Percentiles rank a stretch among this genome's conserved stretches.
Conservation (phyloP, 37 sponge, comb jelly and placozoan species). For the Aplysina aerophoba region DNA sequence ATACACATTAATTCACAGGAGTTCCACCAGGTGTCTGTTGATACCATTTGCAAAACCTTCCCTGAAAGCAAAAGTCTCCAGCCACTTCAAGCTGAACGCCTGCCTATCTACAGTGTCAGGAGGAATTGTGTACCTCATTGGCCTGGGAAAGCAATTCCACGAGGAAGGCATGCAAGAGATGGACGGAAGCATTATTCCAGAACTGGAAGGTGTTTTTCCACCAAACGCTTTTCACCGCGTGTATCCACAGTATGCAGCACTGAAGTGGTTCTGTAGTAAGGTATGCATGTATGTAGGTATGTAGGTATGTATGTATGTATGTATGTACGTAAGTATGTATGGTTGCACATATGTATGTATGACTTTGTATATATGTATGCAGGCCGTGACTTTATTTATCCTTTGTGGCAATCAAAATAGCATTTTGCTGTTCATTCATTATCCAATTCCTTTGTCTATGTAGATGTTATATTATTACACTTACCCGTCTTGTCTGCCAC, state of each 20-base stretch:
- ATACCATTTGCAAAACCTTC: slow-evolving; percentile 26
- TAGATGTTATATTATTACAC: background rate
- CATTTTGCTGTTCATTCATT: background rate
- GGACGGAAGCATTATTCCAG: slow-evolving; percentile 8
- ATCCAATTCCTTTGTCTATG: background rate
- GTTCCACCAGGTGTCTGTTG: slow-evolving; percentile 15
- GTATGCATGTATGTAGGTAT: background rate
- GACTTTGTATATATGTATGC: no score
- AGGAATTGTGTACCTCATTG: background rate
- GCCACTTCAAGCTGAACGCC: no score
- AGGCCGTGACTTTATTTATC: no score
- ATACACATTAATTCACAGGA: slow-evolving; percentile 3
- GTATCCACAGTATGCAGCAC: slow-evolving; percentile 8
- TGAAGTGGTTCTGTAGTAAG: slow-evolving; percentile 34
- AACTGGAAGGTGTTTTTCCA: slow-evolving; percentile 6
- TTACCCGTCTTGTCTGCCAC: no score
- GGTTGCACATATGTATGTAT: background rate
- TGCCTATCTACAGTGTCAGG: background rate
- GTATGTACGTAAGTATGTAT: background rate
- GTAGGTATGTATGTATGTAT: slow-evolving; percentile 21
- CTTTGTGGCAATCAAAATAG: no score
- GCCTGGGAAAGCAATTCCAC: background rate
- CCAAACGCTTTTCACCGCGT: background rate
- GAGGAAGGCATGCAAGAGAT: slow-evolving; percentile 22
- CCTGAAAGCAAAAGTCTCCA: background rate